Evolutionary conservation across 2,797 vertebrate genomes (phyloP), one percentile per base, ranked within the genome.

Genomic region (Harpagifer antarcticus): DNA sequence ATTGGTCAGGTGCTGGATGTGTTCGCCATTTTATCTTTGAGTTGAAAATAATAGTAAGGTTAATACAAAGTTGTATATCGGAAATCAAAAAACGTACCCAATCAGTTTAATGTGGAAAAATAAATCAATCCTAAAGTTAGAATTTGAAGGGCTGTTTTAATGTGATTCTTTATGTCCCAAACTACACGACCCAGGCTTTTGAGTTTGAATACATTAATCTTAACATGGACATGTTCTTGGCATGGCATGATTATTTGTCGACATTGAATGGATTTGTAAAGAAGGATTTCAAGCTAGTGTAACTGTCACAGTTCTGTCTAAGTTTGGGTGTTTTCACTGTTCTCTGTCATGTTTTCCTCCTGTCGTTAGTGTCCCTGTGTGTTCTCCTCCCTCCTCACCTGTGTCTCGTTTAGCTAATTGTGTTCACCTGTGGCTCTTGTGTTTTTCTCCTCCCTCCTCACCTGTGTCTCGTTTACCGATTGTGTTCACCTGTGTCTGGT

Each of bases 181-280:
- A 19, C 12, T 23, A 19, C 33, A 27, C 19, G 27, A 19, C 20
- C 40, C 27, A 54, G 2, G 1, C 3, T 6, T 19, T 56, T 43
- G 0, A 15, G 37, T 40, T 64, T 19, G 31, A 27, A 60, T 59
- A 50, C 60, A 19, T 37, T 55, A 16, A 68, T 60, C 2, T 6
- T 12, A 27, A 23, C 40, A 69, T 48, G 56, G 20, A 59, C 23
- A 1, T 57, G 55, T 56, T 31, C 16, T 65, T 37, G 47, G 45
- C 44, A 61, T 54, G 37, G 63, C 31, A 50, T 5, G 14, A 62
- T 50, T 6, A 27, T 27, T 49, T 78, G 31, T 45, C 49, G 43
- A 60, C n/a, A 31, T 16, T 66, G 4, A 75, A 56, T 52, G 23
- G 57, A 43, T 45, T 77, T 68, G 19, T 67, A 43, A 42, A 44